A percentile compares a stretch with the other conserved stretches of the same genome.
Evolutionary conservation across 2,797 vertebrate genomes (phyloP).

Genomic region (Avahi laniger): DNA sequence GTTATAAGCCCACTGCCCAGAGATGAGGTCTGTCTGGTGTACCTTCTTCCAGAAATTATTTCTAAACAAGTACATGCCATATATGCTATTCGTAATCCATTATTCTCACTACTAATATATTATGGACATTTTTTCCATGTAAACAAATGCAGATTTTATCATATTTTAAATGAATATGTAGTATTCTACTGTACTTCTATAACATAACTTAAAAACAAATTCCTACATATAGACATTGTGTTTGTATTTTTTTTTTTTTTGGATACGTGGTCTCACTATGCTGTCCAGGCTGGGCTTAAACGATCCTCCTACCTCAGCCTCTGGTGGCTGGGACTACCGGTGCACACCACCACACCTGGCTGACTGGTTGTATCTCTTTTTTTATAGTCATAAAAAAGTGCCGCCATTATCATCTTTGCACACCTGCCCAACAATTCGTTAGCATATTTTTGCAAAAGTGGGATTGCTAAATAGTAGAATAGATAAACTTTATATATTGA

Average conservation of each 20-base stretch:
- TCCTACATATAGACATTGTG: background rate
- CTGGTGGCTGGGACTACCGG: background rate
- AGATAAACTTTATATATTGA: background rate
- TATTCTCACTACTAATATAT: slow-evolving; percentile 11
- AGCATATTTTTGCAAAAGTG: background rate
- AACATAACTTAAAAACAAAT: background rate
- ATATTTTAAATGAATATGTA: slow-evolving; percentile 19
- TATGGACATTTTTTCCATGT: background rate
- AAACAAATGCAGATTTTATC: background rate
- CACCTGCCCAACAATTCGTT: background rate
- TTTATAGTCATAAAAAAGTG: background rate
- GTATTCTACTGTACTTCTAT: background rate
- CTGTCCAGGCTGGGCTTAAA: background rate
- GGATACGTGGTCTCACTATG: background rate
- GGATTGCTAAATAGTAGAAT: background rate
- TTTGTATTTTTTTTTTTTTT: background rate
- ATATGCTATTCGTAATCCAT: background rate
- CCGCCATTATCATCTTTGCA: background rate
- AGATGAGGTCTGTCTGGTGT: background rate
- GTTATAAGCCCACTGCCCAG: background rate
- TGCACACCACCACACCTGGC: no score
- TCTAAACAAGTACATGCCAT: background rate
- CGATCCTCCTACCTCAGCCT: background rate
- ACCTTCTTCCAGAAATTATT: slow-evolving; percentile 13
- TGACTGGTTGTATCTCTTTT: background rate